A percentile compares a stretch with the other conserved stretches of the same genome.
These are phyloP conservation scores for Sipha maydis DNA, from an alignment of 2,888 invertebrate species.

Conservation along the genomic window DNA sequence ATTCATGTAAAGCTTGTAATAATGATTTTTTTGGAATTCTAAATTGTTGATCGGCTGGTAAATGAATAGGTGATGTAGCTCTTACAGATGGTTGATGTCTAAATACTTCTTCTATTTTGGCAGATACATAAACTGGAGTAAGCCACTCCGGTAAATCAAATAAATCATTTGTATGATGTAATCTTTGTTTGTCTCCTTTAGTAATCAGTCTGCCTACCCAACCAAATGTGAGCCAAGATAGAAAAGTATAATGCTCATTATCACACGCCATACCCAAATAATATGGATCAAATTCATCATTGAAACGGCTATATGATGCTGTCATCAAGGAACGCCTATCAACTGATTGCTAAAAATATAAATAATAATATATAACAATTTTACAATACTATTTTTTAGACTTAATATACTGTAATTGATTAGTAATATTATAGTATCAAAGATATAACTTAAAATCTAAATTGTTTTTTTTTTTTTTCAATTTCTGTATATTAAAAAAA, in stretches of 20 bases:
- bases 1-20: conserved; percentile 77
- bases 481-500: neutral
- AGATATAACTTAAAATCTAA: neutral
- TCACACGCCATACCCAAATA: conserved; percentile 78
- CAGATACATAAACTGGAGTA: conserved; percentile 73
- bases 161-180: conserved; percentile 81
- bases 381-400: neutral
- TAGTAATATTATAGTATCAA: neutral
- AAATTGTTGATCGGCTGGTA: conserved; percentile 32
- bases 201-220: conserved; percentile 89
- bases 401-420: neutral
- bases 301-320: conserved; percentile 73
- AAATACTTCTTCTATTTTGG: conserved; percentile 72
- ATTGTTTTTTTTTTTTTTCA: neutral
- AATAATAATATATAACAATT: neutral
- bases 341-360: conserved; percentile 45
- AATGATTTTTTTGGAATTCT: conserved; percentile 68
- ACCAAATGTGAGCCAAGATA: conserved; percentile 82
- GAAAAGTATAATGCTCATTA: conserved; percentile 78
- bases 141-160: conserved; percentile 81
- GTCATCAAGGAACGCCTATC: conserved; percentile 57
- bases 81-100: conserved; percentile 42
- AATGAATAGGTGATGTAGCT: conserved; percentile 52
- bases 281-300: conserved; percentile 75
- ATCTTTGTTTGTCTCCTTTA: conserved; percentile 78